phyloP scores from a whole-genome alignment of 2,113 vertebrate genomes.

The Bagarius yarrelli region DNA sequence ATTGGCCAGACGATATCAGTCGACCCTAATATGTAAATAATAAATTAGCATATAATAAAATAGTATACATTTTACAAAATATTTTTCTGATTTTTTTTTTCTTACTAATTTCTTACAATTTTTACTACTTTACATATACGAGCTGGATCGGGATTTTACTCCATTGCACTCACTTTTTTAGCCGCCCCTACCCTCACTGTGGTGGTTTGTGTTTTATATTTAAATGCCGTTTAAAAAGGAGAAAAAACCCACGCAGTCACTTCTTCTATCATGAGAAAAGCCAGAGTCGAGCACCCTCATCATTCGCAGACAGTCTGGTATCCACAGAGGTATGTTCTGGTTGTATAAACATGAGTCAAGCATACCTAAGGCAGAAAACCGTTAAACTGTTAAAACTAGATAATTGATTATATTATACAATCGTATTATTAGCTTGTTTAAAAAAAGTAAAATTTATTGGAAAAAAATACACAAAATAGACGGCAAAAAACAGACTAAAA shows the following conservation, averaged over 20 bases:
- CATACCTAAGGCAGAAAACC: background rate
- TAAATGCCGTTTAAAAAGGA: background rate
- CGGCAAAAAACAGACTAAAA: too few relatives aligned
- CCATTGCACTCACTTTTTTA: background rate
- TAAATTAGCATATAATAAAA: too few relatives aligned
- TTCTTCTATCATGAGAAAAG: conserved; percentile 4
- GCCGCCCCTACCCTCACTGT: background rate
- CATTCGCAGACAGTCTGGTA: background rate
- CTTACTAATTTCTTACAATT: background rate
- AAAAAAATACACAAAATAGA: too few relatives aligned
- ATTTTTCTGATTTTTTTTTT: background rate
- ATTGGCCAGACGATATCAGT: too few relatives aligned
- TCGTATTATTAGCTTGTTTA: too few relatives aligned
- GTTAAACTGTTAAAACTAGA: too few relatives aligned
- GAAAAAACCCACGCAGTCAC: background rate
- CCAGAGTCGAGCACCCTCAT: conserved; percentile 16
- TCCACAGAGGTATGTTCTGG: conserved; percentile 11
- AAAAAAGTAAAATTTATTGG: too few relatives aligned
- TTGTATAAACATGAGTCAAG: conserved; percentile 19
- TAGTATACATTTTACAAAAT: too few relatives aligned
- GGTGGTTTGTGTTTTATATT: conserved; percentile 1
- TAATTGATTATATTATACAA: too few relatives aligned
- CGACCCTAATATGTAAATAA: too few relatives aligned
- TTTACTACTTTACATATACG: background rate
- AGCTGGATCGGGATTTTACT: background rate